These are phyloP conservation scores for Garra rufa DNA, from an alignment of 2,113 vertebrate genomes.

Conservation along the genomic window DNA sequence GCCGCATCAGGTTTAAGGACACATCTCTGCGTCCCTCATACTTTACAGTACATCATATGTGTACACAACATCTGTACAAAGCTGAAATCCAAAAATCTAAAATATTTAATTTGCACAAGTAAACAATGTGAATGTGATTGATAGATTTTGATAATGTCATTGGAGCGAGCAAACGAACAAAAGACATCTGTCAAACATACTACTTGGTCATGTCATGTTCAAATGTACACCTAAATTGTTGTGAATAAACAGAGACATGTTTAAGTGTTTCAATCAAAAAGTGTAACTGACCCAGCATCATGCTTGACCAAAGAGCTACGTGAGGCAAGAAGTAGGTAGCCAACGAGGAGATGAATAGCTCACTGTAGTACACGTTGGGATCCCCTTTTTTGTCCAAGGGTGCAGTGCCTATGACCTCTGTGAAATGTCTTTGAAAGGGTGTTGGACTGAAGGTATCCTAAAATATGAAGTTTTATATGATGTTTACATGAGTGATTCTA, in stretches of 20 bases:
- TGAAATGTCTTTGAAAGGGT: slow-evolving; percentile 28
- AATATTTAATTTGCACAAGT: background rate
- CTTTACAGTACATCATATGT: background rate
- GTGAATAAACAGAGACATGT: background rate
- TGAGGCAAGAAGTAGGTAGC: slow-evolving; percentile 31
- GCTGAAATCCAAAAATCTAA: background rate
- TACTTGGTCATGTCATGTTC: background rate
- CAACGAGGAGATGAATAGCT: slow-evolving; percentile 32
- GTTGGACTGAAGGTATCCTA: slow-evolving; percentile 34
- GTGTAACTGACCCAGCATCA: slow-evolving; percentile 43
- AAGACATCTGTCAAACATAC: background rate
- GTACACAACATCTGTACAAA: background rate
- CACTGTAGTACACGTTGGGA: slow-evolving; percentile 12
- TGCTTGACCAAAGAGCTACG: slow-evolving; percentile 27
- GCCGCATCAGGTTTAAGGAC: background rate
- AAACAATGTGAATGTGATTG: background rate
- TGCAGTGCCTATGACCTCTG: background rate
- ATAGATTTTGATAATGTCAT: background rate
- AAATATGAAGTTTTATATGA: slow-evolving; percentile 2
- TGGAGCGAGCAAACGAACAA: background rate
- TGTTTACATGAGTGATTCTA: slow-evolving; percentile 3
- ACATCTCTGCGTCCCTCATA: background rate
- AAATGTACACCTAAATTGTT: background rate
- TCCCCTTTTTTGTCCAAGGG: slow-evolving; percentile 14
- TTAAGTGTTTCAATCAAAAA: background rate